phyloP scores from a whole-genome alignment of 2,797 vertebrate species.

The Acrossocheilus wenchowensis region DNA sequence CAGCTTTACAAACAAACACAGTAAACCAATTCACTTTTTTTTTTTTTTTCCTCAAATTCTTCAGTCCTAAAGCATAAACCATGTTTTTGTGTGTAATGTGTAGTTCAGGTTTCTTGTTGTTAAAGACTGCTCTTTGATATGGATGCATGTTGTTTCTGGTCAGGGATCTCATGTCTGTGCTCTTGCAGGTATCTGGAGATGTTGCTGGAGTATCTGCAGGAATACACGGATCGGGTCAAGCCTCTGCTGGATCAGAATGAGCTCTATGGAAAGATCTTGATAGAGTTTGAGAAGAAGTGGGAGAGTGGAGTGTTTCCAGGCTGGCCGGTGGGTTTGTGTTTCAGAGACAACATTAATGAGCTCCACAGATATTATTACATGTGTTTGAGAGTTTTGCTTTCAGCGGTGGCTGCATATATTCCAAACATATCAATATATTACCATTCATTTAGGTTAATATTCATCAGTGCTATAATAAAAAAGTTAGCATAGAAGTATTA shows the following conservation, averaged over 20 bases:
- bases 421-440: too few relatives aligned
- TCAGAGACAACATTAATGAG: neutral
- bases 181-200: conserved; percentile 92
- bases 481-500: neutral
- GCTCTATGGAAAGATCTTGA: conserved; percentile 93
- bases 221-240: conserved; percentile 95
- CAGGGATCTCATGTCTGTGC: neutral
- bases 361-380: neutral
- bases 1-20: too few relatives aligned
- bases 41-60: too few relatives aligned
- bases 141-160: too few relatives aligned
- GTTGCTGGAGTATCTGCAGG: conserved; percentile 96
- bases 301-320: conserved; percentile 93
- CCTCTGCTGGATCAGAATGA: conserved; percentile 96
- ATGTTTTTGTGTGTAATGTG: too few relatives aligned
- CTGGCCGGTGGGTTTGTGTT: conserved; percentile 87
- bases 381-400: neutral
- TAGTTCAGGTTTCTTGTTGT: neutral
- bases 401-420: too few relatives aligned
- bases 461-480: neutral
- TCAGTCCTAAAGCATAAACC: too few relatives aligned
- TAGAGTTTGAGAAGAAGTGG: conserved; percentile 98
- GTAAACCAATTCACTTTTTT: neutral
- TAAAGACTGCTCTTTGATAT: neutral
- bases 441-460: neutral